Evolutionary conservation across 2,113 vertebrate genomes (phyloP).

Genomic region (Hippocampus abdominalis): DNA sequence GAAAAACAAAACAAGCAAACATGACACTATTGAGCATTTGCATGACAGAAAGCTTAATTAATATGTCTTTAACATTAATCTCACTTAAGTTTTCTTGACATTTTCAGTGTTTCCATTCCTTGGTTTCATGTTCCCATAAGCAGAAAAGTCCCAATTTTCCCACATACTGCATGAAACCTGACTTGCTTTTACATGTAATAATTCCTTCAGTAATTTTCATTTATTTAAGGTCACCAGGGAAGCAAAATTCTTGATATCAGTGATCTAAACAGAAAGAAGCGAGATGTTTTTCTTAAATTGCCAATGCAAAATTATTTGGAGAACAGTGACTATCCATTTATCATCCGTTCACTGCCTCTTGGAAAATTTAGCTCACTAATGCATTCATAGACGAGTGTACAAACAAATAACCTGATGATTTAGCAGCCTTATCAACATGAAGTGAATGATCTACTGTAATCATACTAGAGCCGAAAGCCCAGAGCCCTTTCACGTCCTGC

Average conservation of each 20-base stretch:
- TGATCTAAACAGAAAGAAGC: not conserved
- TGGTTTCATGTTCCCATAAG: too few relatives aligned
- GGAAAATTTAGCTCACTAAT: not conserved
- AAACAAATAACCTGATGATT: slow-evolving; percentile 39
- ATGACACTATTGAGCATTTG: too few relatives aligned
- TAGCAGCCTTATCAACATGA: slow-evolving; percentile 50
- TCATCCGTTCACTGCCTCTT: not conserved
- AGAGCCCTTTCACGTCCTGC: slow-evolving; percentile 47
- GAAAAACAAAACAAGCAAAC: too few relatives aligned
- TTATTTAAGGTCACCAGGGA: not conserved
- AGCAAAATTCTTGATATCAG: not conserved
- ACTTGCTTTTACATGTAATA: too few relatives aligned
- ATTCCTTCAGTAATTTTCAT: not conserved
- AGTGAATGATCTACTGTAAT: slow-evolving; percentile 53
- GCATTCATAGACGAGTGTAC: not conserved
- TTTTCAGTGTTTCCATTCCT: too few relatives aligned
- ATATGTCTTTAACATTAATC: too few relatives aligned
- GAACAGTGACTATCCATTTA: not conserved
- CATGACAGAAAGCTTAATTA: too few relatives aligned
- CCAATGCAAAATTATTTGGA: not conserved
- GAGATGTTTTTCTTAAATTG: not conserved
- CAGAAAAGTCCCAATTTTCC: too few relatives aligned
- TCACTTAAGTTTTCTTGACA: too few relatives aligned
- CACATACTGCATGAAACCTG: too few relatives aligned
- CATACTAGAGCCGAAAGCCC: slow-evolving; percentile 32